Evolutionary conservation across 2,888 invertebrate species (phyloP).

Genomic region (Poecilobothrus nobilitatus): DNA sequence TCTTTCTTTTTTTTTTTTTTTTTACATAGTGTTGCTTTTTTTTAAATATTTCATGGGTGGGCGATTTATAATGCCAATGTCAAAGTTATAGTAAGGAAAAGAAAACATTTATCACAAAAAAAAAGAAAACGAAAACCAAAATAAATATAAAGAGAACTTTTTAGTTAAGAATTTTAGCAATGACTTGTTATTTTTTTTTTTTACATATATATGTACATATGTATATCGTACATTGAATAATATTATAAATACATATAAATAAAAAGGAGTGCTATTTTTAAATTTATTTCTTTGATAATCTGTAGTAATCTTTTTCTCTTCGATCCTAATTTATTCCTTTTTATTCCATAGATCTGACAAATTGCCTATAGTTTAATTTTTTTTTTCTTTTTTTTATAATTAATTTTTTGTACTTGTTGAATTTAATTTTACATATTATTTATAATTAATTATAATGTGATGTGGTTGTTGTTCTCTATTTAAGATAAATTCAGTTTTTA

Average conservation of each 20-base stretch:
- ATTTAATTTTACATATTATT: not conserved
- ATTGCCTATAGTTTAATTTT: not conserved
- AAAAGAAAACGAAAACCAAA: not conserved
- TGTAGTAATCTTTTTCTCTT: too few species aligned
- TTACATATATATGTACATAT: not conserved
- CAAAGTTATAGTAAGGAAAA: not conserved
- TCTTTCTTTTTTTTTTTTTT: not conserved
- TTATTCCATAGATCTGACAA: too few species aligned
- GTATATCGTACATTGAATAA: too few species aligned
- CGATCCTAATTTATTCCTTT: too few species aligned
- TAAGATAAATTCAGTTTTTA: too few species aligned
- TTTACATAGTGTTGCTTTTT: not conserved
- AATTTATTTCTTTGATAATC: too few species aligned
- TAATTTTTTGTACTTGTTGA: not conserved
- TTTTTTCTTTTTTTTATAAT: not conserved
- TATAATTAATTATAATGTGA: not conserved
- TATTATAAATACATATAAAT: too few species aligned
- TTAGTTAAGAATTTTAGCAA: not conserved
- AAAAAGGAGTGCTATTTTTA: too few species aligned
- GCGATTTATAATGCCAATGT: conserved; percentile 3
- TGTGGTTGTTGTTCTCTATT: not conserved
- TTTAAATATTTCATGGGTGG: not conserved
- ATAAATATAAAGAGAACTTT: not conserved
- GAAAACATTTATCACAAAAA: not conserved
- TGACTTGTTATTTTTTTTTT: not conserved